These are phyloP conservation scores for Mechanitis mazaeus DNA, from an alignment of 2,888 invertebrate species.

Conservation along the genomic window DNA sequence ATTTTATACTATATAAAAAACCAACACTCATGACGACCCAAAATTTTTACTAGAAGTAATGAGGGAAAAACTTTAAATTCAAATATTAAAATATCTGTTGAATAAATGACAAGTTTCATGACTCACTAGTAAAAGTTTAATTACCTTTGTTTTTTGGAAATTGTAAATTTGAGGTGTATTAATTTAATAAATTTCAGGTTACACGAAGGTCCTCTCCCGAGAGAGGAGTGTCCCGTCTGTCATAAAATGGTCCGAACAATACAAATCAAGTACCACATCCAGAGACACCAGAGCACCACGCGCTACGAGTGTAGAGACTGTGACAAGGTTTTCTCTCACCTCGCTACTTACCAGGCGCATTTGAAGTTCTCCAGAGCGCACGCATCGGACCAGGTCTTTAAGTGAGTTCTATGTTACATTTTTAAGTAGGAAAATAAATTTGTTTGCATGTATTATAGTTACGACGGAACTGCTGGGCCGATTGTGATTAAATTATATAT, in stretches of 20 bases:
- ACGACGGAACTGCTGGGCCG: no score
- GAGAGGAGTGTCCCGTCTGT: constrained; percentile 59
- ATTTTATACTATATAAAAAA: no score
- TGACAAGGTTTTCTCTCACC: constrained; percentile 59
- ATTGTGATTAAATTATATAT: no score
- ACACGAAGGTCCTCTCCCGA: constrained; percentile 62
- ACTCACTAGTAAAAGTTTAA: no score
- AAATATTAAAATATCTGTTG: no score
- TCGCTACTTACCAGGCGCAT: constrained; percentile 65
- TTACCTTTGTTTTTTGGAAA: no score
- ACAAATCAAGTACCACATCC: constrained; percentile 65
- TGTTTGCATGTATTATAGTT: no score
- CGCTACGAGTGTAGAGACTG: constrained; percentile 58
- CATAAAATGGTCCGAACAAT: constrained; percentile 62
- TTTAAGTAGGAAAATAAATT: no score
- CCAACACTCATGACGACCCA: no score
- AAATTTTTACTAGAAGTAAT: no score
- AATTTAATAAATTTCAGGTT: constrained; percentile 39
- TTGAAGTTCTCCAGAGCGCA: constrained; percentile 64
- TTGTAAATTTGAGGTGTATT: background rate
- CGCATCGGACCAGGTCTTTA: constrained; percentile 58
- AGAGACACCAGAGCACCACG: constrained; percentile 52
- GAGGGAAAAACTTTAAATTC: no score
- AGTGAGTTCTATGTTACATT: constrained; percentile 42
- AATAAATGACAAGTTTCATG: no score